Base-by-base conservation (phyloP, 2,888 invertebrate species). In the Noctua pronuba region DNA sequence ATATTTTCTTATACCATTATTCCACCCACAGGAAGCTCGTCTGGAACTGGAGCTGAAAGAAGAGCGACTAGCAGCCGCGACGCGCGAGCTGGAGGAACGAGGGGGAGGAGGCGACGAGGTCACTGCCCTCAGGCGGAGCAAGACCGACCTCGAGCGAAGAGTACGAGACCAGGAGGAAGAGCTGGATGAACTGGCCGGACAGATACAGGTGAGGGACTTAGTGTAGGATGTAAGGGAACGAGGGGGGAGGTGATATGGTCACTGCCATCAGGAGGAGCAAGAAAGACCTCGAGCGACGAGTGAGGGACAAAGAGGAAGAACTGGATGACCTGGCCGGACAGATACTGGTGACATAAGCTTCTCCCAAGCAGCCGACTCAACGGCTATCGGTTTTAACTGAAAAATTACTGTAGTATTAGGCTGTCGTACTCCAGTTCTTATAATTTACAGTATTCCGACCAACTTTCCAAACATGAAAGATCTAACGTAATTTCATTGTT, bases 291-390 rank as follows among this genome's bases (percentile, higher is more conserved):
- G 99, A 99, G 94, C 97, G 98, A 65, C 98, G 98, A 84, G 96
- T 98, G 46, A 97, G 99, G 83, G 98, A 98, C 92, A 98, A 98
- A 95, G 99, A 99, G 92, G 99, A 99, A 93, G 99, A 99, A 94
- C 96, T 99, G 72, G 99, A 99, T 92, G 99, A 99, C 92, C 97
- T 99, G 92, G 99, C 99, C 5, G 99, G 99, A 11, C 98, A 98
- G 95, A 98, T 99, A 91, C 98, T 98, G 11, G 52, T 55, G 24
- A 55, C 52, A n/a, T 55, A n/a, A 55, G n/a, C 55, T 55, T 13
- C 24, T 49, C 2, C 24, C 24, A 24, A 49, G 49, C 49, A 8
- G 49, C 49, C 7, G 8, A 49, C 1, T 10, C 24, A 49, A 49
- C 49, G 3, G 24, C 49, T 49, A n/a, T n/a, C n/a, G 52, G 52